Conservation (phyloP, 2,797 vertebrate species). For the Gobio occitaniae region DNA sequence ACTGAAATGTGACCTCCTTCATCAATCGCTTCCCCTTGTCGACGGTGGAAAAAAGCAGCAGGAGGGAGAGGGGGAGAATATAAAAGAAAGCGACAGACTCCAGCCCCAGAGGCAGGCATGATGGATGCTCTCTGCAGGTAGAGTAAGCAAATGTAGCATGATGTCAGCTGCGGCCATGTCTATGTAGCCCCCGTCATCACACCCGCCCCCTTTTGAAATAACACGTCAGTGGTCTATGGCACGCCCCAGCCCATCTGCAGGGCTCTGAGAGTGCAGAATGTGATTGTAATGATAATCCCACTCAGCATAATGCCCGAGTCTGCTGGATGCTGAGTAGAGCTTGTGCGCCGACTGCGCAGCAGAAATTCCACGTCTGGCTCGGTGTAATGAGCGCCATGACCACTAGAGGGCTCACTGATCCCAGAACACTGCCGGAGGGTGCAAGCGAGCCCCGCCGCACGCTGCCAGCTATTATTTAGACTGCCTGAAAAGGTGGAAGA, state of each 20-base stretch:
- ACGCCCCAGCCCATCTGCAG: constrained; percentile 16
- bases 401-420: constrained; percentile 75
- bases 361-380: neutral
- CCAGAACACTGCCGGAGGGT: constrained; percentile 38
- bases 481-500: constrained; percentile 59
- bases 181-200: constrained; percentile 18
- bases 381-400: neutral
- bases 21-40: constrained; percentile 67
- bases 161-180: constrained; percentile 29
- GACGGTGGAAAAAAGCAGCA: constrained; percentile 19
- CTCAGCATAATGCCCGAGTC: constrained; percentile 36
- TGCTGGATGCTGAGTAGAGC: constrained; percentile 25
- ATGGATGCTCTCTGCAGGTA: constrained; percentile 61
- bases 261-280: constrained; percentile 41
- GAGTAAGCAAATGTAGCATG: constrained; percentile 43
- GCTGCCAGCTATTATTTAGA: constrained; percentile 68
- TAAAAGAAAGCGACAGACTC: constrained; percentile 39
- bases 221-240: constrained; percentile 22
- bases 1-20: constrained; percentile 73
- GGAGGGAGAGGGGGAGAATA: constrained; percentile 5
- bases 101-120: constrained; percentile 36
- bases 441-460: constrained; percentile 54
- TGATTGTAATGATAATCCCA: constrained; percentile 40
- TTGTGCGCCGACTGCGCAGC: neutral
- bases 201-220: constrained; percentile 23